Base-by-base conservation (phyloP, 2,888 invertebrate species). In the Nomada fucata region DNA sequence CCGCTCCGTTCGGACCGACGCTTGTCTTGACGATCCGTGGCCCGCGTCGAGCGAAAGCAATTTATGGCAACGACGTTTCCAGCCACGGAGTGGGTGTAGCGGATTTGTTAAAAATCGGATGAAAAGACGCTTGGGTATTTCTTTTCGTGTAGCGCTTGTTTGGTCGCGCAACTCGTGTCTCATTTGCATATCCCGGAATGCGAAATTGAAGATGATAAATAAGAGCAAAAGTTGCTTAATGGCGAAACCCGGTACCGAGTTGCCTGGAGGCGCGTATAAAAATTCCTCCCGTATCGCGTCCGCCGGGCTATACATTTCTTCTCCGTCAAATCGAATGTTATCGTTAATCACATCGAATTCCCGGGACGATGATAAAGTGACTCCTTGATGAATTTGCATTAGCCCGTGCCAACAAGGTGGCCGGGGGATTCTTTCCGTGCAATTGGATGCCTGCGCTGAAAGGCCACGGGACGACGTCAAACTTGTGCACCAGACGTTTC, bases 291-390 rank as follows among this genome's bases (percentile, higher is more conserved):
- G 59, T 86, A 71, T 75, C 71, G 75, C 55, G n/a, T 42, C 52
- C 64, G 53, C 52, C 52, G 63, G 55, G 23, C 65, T 77, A 76
- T 82, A 71, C 79, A 72, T 83, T 81, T 78, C 63, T 60, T 65
- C 72, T 52, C 61, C 69, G 52, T 61, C 79, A 59, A 77, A 88
- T 88, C 80, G 69, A 36, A 61, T 44, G 74, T 68, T 85, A 83
- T 74, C 83, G 85, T 85, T 76, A 83, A 79, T 86, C 88, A 78
- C 74, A 78, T 75, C 84, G 74, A 57, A 60, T 67, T 63, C 47
- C 65, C 64, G 60, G 47, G 61, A 81, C 72, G 67, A 61, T 79
- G 77, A 86, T 80, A 70, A 79, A 87, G 69, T 52, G 67, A 47
- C 52, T 42, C 44, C 9, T 11, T 57, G 67, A 73, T 60, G 79